A percentile compares a stretch with the other conserved stretches of the same genome.
phyloP scores from a whole-genome alignment of 2,113 vertebrate genomes.

The Catagonus wagneri region DNA sequence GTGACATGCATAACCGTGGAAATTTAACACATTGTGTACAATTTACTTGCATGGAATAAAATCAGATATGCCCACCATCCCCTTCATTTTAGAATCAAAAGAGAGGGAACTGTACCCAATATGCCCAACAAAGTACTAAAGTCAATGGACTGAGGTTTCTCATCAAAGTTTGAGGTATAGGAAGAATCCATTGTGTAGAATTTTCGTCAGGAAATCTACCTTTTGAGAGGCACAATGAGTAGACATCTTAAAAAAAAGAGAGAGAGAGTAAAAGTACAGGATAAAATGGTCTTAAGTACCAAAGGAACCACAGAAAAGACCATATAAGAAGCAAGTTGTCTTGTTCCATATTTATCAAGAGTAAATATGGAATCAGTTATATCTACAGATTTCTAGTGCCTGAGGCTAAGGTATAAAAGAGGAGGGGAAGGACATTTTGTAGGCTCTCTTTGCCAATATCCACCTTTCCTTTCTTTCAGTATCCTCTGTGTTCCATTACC shows the following conservation, averaged over 20 bases:
- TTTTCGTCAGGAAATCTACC: conserved; percentile 46
- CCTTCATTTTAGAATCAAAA: conserved; percentile 45
- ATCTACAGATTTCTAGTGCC: background rate
- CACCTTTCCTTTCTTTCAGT: background rate
- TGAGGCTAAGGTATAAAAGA: background rate
- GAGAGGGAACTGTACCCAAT: background rate
- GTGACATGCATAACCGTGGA: conserved; percentile 58
- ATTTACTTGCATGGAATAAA: conserved; percentile 62
- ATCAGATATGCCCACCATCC: conserved; percentile 35
- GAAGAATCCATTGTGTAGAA: conserved; percentile 8
- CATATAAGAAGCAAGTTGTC: background rate
- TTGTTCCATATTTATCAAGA: conserved; percentile 1
- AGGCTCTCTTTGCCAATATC: background rate
- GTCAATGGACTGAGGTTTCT: conserved; percentile 41
- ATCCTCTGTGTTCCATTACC: background rate
- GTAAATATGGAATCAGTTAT: background rate
- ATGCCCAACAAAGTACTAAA: background rate
- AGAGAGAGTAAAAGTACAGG: background rate
- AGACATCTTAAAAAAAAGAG: background rate
- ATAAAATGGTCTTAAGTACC: conserved; percentile 3
- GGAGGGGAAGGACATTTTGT: background rate
- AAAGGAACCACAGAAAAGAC: background rate
- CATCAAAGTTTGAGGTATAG: conserved; percentile 11
- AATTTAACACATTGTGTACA: conserved; percentile 70
- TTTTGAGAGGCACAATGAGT: background rate